A percentile compares a stretch with the other conserved stretches of the same genome.
Evolutionary conservation across 2,888 invertebrate species (phyloP).

Genomic region (Leucophenga maculata): DNA sequence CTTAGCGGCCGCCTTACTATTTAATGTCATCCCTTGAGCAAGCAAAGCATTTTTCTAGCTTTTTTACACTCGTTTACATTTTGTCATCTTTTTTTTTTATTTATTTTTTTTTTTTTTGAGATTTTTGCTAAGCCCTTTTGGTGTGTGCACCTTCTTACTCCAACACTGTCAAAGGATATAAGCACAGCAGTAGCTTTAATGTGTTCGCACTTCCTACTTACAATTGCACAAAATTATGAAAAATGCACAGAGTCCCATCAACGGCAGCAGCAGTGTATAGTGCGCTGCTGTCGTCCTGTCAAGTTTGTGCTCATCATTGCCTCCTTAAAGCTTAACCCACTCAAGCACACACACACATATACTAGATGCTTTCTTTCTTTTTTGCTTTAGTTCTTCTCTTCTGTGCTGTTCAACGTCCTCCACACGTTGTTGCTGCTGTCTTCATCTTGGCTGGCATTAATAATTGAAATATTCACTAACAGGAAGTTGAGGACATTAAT

Average conservation of each 20-base stretch:
- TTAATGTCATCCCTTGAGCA: conserved; percentile 16
- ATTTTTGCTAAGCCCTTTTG: conserved; percentile 44
- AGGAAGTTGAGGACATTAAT: conserved; percentile 67
- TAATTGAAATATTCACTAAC: conserved; percentile 68
- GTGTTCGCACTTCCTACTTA: conserved; percentile 42
- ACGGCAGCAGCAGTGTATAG: conserved; percentile 30
- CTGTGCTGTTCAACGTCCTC: conserved; percentile 13
- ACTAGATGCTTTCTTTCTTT: conserved; percentile 10
- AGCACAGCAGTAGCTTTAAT: conserved; percentile 34
- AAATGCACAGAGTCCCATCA: conserved; percentile 61
- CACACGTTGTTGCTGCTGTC: conserved; percentile 19
- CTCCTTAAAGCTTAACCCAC: conserved; percentile 10
- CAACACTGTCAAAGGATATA: conserved; percentile 29
- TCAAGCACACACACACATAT: conserved; percentile 32
- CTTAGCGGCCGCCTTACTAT: conserved; percentile 23
- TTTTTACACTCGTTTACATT: conserved; percentile 1
- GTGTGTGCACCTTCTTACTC: conserved; percentile 27
- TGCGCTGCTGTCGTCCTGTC: too few species aligned
- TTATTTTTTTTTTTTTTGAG: neutral
- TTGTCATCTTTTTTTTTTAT: neutral
- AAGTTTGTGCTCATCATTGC: neutral
- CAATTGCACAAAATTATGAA: conserved; percentile 57
- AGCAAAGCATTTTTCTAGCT: conserved; percentile 7
- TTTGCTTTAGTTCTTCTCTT: conserved; percentile 10
- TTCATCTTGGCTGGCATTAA: conserved; percentile 54